Conservation (phyloP, 2,888 invertebrate species). For the Rhorus exstirpatorius region DNA sequence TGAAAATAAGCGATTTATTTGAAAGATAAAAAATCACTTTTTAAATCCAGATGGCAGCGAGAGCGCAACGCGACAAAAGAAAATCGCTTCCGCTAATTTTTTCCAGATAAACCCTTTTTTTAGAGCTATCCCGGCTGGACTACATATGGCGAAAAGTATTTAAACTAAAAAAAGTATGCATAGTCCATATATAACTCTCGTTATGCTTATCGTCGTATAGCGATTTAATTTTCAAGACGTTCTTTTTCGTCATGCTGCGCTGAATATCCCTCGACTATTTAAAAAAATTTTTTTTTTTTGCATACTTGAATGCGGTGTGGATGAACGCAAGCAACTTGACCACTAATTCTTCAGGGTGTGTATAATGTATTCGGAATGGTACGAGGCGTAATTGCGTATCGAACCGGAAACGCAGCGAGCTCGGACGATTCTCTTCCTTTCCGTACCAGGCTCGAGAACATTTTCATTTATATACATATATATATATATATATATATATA, state of each 20-base stretch:
- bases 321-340: slow-evolving; percentile 21
- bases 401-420: slow-evolving; percentile 71
- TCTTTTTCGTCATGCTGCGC: slow-evolving; percentile 54
- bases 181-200: slow-evolving; percentile 44
- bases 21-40: too few relatives aligned
- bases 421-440: slow-evolving; percentile 65
- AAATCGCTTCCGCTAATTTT: too few relatives aligned
- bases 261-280: slow-evolving; percentile 2
- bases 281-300: slow-evolving; percentile 9
- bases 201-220: slow-evolving; percentile 47
- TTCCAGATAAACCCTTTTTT: too few relatives aligned
- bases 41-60: not conserved
- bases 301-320: not conserved
- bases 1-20: too few relatives aligned
- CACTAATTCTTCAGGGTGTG: slow-evolving; percentile 45
- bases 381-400: slow-evolving; percentile 71
- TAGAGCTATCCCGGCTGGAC: too few relatives aligned
- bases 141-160: not conserved
- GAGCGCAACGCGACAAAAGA: too few relatives aligned
- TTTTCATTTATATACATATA: too few relatives aligned
- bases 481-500: slow-evolving; percentile 13
- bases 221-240: slow-evolving; percentile 65
- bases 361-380: slow-evolving; percentile 68
- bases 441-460: slow-evolving; percentile 61
- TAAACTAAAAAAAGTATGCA: too few relatives aligned